Base-by-base conservation (phyloP, 1,140 invertebrate genomes). In the Kradibia gibbosae region DNA sequence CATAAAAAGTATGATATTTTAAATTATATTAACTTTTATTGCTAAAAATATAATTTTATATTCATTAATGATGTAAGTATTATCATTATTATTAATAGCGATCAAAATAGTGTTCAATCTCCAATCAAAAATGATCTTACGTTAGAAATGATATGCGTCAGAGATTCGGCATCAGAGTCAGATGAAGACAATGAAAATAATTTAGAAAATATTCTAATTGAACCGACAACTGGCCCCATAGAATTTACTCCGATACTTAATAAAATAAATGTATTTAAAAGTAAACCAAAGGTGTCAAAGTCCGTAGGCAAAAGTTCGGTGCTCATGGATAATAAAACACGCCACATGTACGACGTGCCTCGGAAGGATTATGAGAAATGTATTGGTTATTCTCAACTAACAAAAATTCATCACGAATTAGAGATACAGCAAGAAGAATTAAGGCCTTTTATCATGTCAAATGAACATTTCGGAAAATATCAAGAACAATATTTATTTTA, bases 61-160 rank as follows among this genome's bases (percentile, higher is more conserved):
- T 48, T 48, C 17, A 48, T 7, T 10, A 48, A 48, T 48, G 7
- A 48, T 10, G 8, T 48, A 48, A 48, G 45, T 48, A 48, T 48
- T 10, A 48, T 53, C 22, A 53, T 17, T 57, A 7, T 57, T 25
- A 25, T 28, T 57, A 2, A 62, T 62, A 31, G 17, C 8, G 15
- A 62, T 31, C 34, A 62, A 31, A n/a, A 34, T n/a, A 67, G 62
- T 15, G 7, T n/a, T 10, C 34, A 39, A 67, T 36, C 62, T 39
- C 1, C 62, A 67, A n/a, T 22, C 3, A 73, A 50, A 53, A 31
- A 73, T 73, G 83, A 87, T 2, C 15, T 88, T 50, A 55, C 88
- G 0, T 76, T 92, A 20, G 89, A 91, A 20, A 91, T 92, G 90
- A 83, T 42, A 4, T 92, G 91, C n/a, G 75, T 72, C 0, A 86